A percentile compares a stretch with the other conserved stretches of the same genome.
phyloP scores from a whole-genome alignment of 2,888 invertebrate species.

The Apamea monoglypha region DNA sequence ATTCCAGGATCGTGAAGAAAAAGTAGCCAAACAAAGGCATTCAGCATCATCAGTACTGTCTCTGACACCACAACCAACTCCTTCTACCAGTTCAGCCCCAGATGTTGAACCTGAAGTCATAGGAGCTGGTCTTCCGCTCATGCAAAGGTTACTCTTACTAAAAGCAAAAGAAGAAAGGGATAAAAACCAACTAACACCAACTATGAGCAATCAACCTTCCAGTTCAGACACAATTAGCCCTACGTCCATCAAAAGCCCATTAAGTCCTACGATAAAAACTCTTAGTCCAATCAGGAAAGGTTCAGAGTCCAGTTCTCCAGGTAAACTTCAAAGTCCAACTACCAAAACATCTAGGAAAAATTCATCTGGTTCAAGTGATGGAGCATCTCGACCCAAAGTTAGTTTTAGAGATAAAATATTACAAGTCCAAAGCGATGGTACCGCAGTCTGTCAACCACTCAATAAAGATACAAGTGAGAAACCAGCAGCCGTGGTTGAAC shows the following conservation, averaged over 20 bases:
- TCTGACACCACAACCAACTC: constrained; percentile 89
- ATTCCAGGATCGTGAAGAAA: constrained; percentile 88
- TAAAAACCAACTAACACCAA: constrained; percentile 85
- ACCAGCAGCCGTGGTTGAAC: constrained; percentile 85
- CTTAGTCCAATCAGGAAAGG: constrained; percentile 88
- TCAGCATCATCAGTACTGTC: constrained; percentile 82
- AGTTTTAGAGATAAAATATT: constrained; percentile 91
- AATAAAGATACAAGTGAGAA: constrained; percentile 85
- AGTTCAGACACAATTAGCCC: constrained; percentile 89
- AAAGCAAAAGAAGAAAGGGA: constrained; percentile 94
- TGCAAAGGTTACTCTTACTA: constrained; percentile 93
- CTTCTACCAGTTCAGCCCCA: constrained; percentile 91
- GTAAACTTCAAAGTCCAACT: constrained; percentile 87
- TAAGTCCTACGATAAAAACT: constrained; percentile 88
- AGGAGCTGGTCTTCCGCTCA: constrained; percentile 93
- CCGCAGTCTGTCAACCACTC: constrained; percentile 86
- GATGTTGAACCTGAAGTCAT: constrained; percentile 91
- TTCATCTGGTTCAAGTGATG: constrained; percentile 86
- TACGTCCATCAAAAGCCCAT: constrained; percentile 87
- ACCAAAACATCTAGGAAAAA: constrained; percentile 87
- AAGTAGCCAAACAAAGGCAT: constrained; percentile 86
- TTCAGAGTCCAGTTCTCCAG: constrained; percentile 88
- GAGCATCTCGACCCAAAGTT: constrained; percentile 89
- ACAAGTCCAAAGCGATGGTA: constrained; percentile 90
- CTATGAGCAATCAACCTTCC: constrained; percentile 86